Percentiles rank a stretch among this genome's conserved stretches.
These are phyloP conservation scores for Ibycter americanus DNA, from an alignment of 2,797 vertebrate genomes.

Conservation along the genomic window DNA sequence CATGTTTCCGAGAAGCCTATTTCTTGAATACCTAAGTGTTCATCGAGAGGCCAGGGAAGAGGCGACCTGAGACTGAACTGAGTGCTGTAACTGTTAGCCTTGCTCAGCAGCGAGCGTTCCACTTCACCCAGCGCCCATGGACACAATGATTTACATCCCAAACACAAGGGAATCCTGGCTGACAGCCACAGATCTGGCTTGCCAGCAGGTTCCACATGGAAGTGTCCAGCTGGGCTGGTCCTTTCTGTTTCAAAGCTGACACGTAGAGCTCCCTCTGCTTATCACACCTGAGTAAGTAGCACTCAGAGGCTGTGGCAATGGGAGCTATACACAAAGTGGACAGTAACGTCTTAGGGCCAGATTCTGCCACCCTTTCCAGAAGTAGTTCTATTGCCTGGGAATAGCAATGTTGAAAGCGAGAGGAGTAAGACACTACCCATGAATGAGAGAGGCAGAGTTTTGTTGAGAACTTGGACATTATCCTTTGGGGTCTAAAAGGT, in stretches of 20 bases:
- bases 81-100: background rate
- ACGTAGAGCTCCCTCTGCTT: background rate
- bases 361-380: constrained; percentile 24
- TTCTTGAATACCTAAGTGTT: background rate
- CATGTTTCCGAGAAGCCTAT: background rate
- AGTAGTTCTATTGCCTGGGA: background rate
- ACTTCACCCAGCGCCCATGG: background rate
- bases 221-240: background rate
- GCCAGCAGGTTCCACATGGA: background rate
- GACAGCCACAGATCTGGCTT: background rate
- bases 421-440: background rate
- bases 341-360: background rate
- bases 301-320: background rate
- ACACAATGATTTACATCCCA: background rate
- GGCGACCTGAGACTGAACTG: background rate
- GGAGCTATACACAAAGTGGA: background rate
- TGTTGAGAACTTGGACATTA: background rate
- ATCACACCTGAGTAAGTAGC: background rate
- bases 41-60: background rate
- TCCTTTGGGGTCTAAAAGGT: background rate
- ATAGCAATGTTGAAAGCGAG: background rate
- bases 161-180: background rate
- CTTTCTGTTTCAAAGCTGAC: background rate
- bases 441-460: background rate
- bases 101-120: background rate